These are phyloP conservation scores for Lemur catta DNA, from an alignment of 2,797 vertebrate genomes.

Conservation along the genomic window DNA sequence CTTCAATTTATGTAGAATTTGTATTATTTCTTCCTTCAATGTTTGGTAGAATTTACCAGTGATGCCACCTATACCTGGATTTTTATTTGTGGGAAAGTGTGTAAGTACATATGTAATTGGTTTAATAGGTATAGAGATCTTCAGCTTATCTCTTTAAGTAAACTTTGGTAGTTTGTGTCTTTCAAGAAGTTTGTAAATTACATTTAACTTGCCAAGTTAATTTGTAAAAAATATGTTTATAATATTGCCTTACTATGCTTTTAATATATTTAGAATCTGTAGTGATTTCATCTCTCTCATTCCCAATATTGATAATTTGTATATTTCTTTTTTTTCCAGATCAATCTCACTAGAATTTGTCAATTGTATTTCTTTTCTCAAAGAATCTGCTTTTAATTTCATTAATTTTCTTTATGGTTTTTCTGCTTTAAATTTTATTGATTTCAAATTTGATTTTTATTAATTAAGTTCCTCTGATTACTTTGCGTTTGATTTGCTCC, in stretches of 20 bases:
- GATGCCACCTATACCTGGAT: neutral
- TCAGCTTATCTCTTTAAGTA: neutral
- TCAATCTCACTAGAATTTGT: neutral
- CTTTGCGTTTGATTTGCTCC: neutral
- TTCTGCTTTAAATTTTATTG: neutral
- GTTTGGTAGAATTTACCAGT: neutral
- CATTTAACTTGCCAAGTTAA: neutral
- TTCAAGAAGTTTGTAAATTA: neutral
- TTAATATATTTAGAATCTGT: neutral
- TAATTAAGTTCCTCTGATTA: neutral
- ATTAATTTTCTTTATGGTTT: neutral
- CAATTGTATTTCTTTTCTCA: neutral
- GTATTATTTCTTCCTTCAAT: neutral
- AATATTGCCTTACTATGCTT: neutral
- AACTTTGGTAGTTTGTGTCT: neutral
- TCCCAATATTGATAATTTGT: neutral
- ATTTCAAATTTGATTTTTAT: neutral
- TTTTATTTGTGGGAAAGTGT: neutral
- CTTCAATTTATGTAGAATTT: neutral
- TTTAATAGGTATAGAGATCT: neutral
- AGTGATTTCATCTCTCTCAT: neutral
- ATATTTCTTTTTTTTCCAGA: neutral
- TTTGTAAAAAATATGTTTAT: neutral
- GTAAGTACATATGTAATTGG: neutral
- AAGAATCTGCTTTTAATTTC: neutral